phyloP scores from a whole-genome alignment of 2,113 vertebrate species.

The Eolophus roseicapilla region DNA sequence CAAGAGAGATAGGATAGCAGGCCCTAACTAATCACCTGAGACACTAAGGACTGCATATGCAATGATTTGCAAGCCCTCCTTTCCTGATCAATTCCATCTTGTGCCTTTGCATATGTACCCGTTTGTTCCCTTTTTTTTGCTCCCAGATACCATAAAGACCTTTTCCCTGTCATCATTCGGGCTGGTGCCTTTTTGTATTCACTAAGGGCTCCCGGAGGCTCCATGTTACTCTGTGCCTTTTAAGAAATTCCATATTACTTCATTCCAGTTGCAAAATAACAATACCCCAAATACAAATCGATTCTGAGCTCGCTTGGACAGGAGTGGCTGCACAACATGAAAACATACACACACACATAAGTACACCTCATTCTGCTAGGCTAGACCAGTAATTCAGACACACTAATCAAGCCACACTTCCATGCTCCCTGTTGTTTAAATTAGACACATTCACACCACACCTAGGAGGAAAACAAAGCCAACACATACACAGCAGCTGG shows the following conservation, averaged over 20 bases:
- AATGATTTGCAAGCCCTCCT: background rate
- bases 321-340: background rate
- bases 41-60: background rate
- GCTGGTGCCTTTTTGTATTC: background rate
- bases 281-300: background rate
- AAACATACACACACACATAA: background rate
- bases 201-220: background rate
- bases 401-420: background rate
- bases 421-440: background rate
- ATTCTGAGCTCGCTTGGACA: background rate
- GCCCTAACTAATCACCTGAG: background rate
- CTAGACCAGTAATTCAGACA: background rate
- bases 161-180: slow-evolving; percentile 28
- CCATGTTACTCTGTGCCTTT: background rate
- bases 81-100: background rate
- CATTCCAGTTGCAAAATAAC: background rate
- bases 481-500: background rate
- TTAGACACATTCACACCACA: background rate
- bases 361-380: background rate
- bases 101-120: background rate
- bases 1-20: background rate
- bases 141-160: slow-evolving; percentile 13
- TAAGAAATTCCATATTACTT: background rate
- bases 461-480: background rate
- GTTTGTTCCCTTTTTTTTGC: slow-evolving; percentile 45